Conservation (phyloP, 1,140 invertebrate genomes). For the Cherax quadricarinatus region DNA sequence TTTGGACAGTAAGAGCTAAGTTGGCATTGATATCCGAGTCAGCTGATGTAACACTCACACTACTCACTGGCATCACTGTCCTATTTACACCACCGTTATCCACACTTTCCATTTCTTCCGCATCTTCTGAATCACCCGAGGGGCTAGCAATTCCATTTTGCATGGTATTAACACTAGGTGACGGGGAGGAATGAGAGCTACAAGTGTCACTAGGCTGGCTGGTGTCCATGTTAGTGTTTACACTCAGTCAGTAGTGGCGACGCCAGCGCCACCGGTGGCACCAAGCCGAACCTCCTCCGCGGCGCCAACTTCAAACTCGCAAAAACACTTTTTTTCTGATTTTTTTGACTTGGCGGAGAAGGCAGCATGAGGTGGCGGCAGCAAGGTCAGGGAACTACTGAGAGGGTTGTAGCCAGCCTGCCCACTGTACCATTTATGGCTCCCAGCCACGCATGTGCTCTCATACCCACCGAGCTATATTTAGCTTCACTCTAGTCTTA, state of each 20-base stretch:
- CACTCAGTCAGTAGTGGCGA: conserved; percentile 20
- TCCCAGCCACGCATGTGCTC: conserved; percentile 65
- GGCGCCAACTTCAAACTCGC: conserved; percentile 30
- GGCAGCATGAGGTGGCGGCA: background rate
- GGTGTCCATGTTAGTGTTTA: conserved; percentile 69
- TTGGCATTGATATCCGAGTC: conserved; percentile 51
- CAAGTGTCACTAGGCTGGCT: conserved; percentile 28
- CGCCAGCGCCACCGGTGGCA: conserved; percentile 50
- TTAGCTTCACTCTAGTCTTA: conserved; percentile 30
- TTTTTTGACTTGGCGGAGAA: background rate
- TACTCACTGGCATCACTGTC: conserved; percentile 57
- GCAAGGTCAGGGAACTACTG: conserved; percentile 32
- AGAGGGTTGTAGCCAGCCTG: conserved; percentile 33
- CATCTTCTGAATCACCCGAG: conserved; percentile 67
- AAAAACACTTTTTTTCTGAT: background rate
- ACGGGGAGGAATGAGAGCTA: conserved; percentile 54
- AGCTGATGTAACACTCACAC: conserved; percentile 49
- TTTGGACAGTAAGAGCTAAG: conserved; percentile 11
- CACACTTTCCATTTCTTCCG: conserved; percentile 52
- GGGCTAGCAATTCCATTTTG: conserved; percentile 53
- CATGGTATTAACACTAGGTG: conserved; percentile 49
- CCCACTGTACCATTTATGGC: conserved; percentile 63
- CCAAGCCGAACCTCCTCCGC: conserved; percentile 24
- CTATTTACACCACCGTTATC: conserved; percentile 40
- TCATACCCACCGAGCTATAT: conserved; percentile 44